phyloP scores from a whole-genome alignment of 2,888 invertebrate species.

The Drosophila mayaguana region DNA sequence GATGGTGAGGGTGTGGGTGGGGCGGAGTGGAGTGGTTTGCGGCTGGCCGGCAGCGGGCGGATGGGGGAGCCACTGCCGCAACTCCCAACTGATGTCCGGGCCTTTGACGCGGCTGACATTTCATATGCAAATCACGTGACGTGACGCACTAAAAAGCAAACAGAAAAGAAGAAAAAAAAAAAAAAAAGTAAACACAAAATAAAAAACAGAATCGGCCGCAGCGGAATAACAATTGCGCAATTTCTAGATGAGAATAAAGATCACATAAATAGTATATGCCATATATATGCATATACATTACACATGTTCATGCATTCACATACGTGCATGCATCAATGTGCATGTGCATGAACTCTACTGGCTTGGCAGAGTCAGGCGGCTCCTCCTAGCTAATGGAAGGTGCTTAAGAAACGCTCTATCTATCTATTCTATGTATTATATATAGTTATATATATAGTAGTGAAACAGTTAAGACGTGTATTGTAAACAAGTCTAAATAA shows the following conservation, averaged over 20 bases:
- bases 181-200: not conserved
- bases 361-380: not conserved
- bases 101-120: slow-evolving; percentile 55
- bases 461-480: no score
- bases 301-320: not conserved
- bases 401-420: not conserved
- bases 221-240: slow-evolving; percentile 68
- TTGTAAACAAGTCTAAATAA: no score
- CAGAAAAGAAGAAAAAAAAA: slow-evolving; percentile 20
- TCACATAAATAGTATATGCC: slow-evolving; percentile 32
- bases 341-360: not conserved
- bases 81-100: slow-evolving; percentile 9
- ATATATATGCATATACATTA: not conserved
- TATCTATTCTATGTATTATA: not conserved
- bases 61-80: not conserved
- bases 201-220: slow-evolving; percentile 41
- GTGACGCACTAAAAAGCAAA: slow-evolving; percentile 51
- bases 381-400: no score
- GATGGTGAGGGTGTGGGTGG: not conserved
- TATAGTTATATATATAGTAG: not conserved
- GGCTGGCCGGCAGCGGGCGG: not conserved
- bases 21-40: not conserved
- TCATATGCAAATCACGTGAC: slow-evolving; percentile 70
- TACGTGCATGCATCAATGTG: not conserved
- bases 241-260: slow-evolving; percentile 58